phyloP scores from a whole-genome alignment of 2,797 vertebrate genomes.

The Hyperoplus immaculatus region DNA sequence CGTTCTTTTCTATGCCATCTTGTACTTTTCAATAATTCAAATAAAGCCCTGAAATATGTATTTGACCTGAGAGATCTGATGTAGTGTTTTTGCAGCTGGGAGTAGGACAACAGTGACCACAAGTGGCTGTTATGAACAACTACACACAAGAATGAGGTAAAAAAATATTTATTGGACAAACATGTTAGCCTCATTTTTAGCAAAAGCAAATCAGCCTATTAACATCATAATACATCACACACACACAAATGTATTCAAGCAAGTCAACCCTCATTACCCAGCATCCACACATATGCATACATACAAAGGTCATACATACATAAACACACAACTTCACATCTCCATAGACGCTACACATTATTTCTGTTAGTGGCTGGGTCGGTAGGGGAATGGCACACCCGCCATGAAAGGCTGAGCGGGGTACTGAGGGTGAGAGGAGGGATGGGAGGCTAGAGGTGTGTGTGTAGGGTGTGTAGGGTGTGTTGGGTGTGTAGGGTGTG shows the following conservation, averaged over 20 bases:
- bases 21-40: background rate
- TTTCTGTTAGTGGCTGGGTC: slow-evolving; percentile 90
- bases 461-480: slow-evolving; percentile 29
- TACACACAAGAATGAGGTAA: slow-evolving; percentile 50
- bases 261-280: background rate
- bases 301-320: background rate
- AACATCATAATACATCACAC: slow-evolving; percentile 34
- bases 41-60: background rate
- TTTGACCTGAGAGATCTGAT: background rate
- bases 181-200: slow-evolving; percentile 32
- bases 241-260: slow-evolving; percentile 17
- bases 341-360: background rate
- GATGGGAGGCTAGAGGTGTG: slow-evolving; percentile 75
- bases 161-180: slow-evolving; percentile 82
- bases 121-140: slow-evolving; percentile 45
- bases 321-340: slow-evolving; percentile 27
- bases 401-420: slow-evolving; percentile 89
- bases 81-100: background rate
- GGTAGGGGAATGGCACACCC: slow-evolving; percentile 91
- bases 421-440: slow-evolving; percentile 78
- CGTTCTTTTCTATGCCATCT: background rate
- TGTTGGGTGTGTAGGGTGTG: slow-evolving; percentile 60
- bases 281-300: slow-evolving; percentile 3
- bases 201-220: slow-evolving; percentile 38
- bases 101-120: slow-evolving; percentile 58